Evolutionary conservation across 2,113 vertebrate genomes (phyloP).

Genomic region (Seriola rivoliana): DNA sequence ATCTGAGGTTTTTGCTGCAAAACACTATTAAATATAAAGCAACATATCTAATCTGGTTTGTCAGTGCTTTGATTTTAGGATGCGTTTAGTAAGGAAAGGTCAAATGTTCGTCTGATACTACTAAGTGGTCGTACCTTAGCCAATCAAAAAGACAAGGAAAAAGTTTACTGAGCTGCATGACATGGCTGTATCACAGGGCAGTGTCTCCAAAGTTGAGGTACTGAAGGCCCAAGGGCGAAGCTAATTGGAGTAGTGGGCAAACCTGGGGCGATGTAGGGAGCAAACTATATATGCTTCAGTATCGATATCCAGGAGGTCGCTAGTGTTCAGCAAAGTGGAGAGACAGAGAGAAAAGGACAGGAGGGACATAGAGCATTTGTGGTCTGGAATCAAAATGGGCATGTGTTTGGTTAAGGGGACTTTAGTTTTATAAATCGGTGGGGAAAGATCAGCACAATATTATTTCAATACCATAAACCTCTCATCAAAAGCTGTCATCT

Average conservation of each 20-base stretch:
- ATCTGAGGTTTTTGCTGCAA: neutral
- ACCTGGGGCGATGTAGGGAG: neutral
- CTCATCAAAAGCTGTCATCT: conserved; percentile 8
- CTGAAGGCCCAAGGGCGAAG: conserved; percentile 24
- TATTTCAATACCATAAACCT: neutral
- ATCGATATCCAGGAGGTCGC: conserved; percentile 5
- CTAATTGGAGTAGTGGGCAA: conserved; percentile 45
- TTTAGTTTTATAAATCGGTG: neutral
- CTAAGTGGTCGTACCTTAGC: neutral
- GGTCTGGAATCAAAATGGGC: neutral
- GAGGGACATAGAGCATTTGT: neutral
- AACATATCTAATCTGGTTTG: neutral
- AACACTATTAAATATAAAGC: neutral
- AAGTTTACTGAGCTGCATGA: conserved; percentile 9
- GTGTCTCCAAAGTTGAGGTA: conserved; percentile 10
- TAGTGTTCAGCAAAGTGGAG: neutral
- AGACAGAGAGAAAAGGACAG: neutral
- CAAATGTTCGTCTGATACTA: neutral
- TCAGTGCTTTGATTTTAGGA: conserved; percentile 13
- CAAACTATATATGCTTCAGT: conserved; percentile 12
- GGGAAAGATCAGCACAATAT: neutral
- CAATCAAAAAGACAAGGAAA: neutral
- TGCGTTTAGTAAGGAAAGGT: neutral
- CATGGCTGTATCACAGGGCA: neutral
- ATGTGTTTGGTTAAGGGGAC: neutral